Base-by-base conservation (phyloP, 2,888 invertebrate genomes). In the Spodoptera exigua region DNA sequence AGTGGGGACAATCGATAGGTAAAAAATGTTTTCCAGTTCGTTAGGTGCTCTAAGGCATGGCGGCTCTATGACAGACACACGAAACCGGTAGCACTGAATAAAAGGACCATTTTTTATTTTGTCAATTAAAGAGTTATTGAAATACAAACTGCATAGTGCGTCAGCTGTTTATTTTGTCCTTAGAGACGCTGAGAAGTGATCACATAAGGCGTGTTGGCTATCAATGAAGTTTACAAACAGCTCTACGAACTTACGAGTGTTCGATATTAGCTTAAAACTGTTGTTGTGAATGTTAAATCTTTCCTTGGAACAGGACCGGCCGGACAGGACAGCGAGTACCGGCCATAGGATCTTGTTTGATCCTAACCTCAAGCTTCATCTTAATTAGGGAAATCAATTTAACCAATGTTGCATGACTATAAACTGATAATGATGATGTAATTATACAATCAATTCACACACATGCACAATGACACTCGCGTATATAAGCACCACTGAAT, bases 321-420 rank as follows among this genome's bases (percentile, higher is more conserved):
- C n/a, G n/a, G n/a, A n/a, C n/a, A n/a, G n/a, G n/a, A 32, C 44
- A 37, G 63, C 14, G 32, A 27, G 13, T 36, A n/a, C n/a, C 43
- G 40, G 34, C 16, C 39, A 43, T 14, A 43, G 18, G 51, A 74
- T 55, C 47, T 43, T 37, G 44, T 62, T 65, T 61, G 58, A 66
- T 57, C 60, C 62, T 61, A 68, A 68, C 62, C 77, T 74, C 59
- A 62, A 70, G 62, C 68, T 63, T 78, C 78, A 79, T 78, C 79
- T 84, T 84, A 86, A 89, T 87, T 85, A 85, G 82, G 82, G 80
- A 86, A 87, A 89, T 88, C 85, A 86, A 87, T 88, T 82, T 80
- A 80, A 76, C 79, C 79, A 81, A 83, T 79, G 82, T 82, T 79
- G 84, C 82, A 84, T 85, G 83, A 85, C 87, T 84, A 85, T 84